These are phyloP conservation scores for Gymnoscopelus microlampas DNA, from an alignment of 2,797 vertebrate genomes.

Conservation along the genomic window DNA sequence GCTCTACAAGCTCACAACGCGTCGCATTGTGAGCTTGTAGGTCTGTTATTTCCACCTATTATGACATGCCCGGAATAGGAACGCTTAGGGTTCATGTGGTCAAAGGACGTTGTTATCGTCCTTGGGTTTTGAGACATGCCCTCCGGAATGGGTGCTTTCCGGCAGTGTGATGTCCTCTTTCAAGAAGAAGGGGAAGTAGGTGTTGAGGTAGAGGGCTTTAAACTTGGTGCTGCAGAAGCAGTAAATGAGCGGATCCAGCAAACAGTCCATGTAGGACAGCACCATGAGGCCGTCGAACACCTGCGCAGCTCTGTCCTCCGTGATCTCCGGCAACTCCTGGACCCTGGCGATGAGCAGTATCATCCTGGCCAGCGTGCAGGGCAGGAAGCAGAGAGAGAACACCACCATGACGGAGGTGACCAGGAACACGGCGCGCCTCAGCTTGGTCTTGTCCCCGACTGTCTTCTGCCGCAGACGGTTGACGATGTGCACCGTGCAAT, in stretches of 20 bases:
- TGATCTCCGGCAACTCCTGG: rapidly evolving
- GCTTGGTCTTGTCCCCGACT: constrained; percentile 66
- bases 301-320: constrained; percentile 36
- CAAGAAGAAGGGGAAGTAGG: constrained; percentile 68
- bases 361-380: constrained; percentile 66
- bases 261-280: constrained; percentile 80
- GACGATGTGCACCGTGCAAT: constrained; percentile 70
- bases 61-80: too few relatives aligned
- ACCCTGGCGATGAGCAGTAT: constrained; percentile 51
- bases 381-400: constrained; percentile 78
- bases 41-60: too few relatives aligned
- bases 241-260: constrained; percentile 81
- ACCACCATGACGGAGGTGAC: constrained; percentile 66
- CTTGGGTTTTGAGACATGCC: not conserved
- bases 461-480: constrained; percentile 65
- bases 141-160: constrained; percentile 30
- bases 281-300: constrained; percentile 79
- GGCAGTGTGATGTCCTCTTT: not conserved
- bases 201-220: constrained; percentile 72
- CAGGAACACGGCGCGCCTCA: constrained; percentile 62
- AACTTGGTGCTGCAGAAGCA: constrained; percentile 84
- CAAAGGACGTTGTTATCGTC: constrained; percentile 39
- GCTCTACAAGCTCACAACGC: too few relatives aligned
- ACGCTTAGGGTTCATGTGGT: constrained; percentile 4
- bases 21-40: too few relatives aligned